phyloP scores from a whole-genome alignment of 2,797 vertebrate genomes.

The Leuciscus waleckii region DNA sequence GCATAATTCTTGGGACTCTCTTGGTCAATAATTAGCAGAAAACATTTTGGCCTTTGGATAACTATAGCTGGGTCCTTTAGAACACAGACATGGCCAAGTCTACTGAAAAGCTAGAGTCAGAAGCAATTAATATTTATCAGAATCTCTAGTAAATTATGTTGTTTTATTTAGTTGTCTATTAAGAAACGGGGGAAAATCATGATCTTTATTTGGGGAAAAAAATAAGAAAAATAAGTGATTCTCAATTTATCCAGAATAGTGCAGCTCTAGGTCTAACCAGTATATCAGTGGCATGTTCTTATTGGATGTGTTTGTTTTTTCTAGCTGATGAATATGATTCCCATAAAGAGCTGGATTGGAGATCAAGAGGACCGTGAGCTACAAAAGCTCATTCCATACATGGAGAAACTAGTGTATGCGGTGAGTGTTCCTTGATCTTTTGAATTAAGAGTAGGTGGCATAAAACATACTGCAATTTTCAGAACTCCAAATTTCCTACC shows the following conservation, averaged over 20 bases:
- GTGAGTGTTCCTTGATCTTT: slow-evolving; percentile 66
- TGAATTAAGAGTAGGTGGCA: neutral
- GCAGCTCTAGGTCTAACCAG: neutral
- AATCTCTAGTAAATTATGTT: no score
- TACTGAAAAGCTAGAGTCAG: no score
- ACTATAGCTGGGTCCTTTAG: no score
- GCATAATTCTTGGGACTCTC: no score
- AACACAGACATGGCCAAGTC: no score
- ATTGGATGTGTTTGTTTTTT: slow-evolving; percentile 23
- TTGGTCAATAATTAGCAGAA: no score
- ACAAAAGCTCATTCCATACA: slow-evolving; percentile 75
- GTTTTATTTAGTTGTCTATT: no score
- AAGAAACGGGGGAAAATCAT: no score
- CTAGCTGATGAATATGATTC: slow-evolving; percentile 83
- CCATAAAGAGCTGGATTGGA: slow-evolving; percentile 79
- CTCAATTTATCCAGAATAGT: neutral
- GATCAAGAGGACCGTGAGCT: slow-evolving; percentile 77
- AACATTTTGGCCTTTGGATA: no score
- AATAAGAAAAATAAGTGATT: neutral
- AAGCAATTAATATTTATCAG: no score
- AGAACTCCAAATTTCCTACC: neutral
- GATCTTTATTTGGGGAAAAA: no score
- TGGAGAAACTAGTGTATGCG: slow-evolving; percentile 75
- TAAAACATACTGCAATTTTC: neutral
- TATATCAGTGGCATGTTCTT: neutral